phyloP scores from a whole-genome alignment of 2,888 invertebrate species.

The Chrysolina americana region DNA sequence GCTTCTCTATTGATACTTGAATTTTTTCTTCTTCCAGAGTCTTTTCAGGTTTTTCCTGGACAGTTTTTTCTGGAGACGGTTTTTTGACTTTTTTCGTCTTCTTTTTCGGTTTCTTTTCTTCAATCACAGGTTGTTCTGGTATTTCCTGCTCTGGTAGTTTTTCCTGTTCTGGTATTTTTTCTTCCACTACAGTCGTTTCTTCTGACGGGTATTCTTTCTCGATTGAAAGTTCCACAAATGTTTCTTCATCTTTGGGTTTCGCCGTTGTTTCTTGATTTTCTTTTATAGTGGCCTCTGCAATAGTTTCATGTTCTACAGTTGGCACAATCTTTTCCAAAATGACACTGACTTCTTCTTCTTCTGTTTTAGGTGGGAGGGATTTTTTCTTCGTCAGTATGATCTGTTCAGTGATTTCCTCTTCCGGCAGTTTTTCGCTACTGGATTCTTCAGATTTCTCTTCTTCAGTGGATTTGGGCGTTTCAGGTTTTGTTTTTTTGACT shows the following conservation, averaged over 20 bases:
- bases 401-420: constrained; percentile 55
- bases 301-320: constrained; percentile 55
- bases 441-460: background rate
- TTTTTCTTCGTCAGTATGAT: constrained; percentile 26
- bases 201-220: constrained; percentile 54
- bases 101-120: constrained; percentile 52
- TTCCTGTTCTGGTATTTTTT: constrained; percentile 66
- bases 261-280: constrained; percentile 54
- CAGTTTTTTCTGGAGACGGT: constrained; percentile 51
- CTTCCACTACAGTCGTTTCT: constrained; percentile 57
- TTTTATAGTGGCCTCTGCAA: constrained; percentile 46
- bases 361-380: constrained; percentile 46
- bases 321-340: constrained; percentile 55
- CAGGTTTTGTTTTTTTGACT: constrained; percentile 35
- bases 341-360: constrained; percentile 48
- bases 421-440: constrained; percentile 32
- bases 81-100: constrained; percentile 32
- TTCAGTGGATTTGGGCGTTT: constrained; percentile 15
- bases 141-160: constrained; percentile 61
- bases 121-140: constrained; percentile 48
- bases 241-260: constrained; percentile 63
- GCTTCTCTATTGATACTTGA: constrained; percentile 64
- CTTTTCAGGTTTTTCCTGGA: constrained; percentile 58
- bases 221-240: constrained; percentile 54
- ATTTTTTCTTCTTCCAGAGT: constrained; percentile 52